A percentile compares a stretch with the other conserved stretches of the same genome.
Conservation (phyloP, 2,888 invertebrate genomes). For the Erpobdella octoculata region DNA sequence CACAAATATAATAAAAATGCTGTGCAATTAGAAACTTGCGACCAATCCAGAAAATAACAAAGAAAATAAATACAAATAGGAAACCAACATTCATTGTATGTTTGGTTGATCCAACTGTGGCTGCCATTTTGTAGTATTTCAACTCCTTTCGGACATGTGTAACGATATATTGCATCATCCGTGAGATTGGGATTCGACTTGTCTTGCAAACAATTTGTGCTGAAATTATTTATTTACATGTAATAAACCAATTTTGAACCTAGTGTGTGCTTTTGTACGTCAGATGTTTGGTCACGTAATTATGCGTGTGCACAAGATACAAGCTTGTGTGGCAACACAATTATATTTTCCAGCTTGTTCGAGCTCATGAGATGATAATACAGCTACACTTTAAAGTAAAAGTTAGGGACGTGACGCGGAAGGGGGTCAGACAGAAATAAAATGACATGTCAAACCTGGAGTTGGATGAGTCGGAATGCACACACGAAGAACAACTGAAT, state of each 20-base stretch:
- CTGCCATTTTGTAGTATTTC: slow-evolving; percentile 27
- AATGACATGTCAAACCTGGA: background rate
- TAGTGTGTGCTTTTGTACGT: too few relatives aligned
- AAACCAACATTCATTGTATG: slow-evolving; percentile 47
- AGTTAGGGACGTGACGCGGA: too few relatives aligned
- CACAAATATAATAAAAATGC: too few relatives aligned
- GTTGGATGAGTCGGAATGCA: slow-evolving; percentile 4
- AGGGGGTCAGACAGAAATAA: background rate
- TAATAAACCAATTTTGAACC: too few relatives aligned
- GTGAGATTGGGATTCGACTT: slow-evolving; percentile 41
- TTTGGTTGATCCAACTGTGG: slow-evolving; percentile 44
- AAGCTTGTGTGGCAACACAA: too few relatives aligned
- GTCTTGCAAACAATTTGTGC: slow-evolving; percentile 30
- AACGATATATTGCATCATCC: slow-evolving; percentile 40
- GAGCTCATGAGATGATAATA: too few relatives aligned
- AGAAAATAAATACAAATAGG: background rate
- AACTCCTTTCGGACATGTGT: slow-evolving; percentile 44
- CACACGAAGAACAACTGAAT: slow-evolving; percentile 39
- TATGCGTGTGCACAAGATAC: too few relatives aligned
- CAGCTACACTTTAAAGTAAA: too few relatives aligned
- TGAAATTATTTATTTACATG: background rate
- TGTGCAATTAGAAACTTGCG: too few relatives aligned
- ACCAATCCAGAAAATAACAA: too few relatives aligned
- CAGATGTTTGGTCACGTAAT: too few relatives aligned
- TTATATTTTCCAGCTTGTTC: too few relatives aligned